These are phyloP conservation scores for Pristionchus exspectatus DNA, from an alignment of 2,888 invertebrate genomes.

Conservation along the genomic window DNA sequence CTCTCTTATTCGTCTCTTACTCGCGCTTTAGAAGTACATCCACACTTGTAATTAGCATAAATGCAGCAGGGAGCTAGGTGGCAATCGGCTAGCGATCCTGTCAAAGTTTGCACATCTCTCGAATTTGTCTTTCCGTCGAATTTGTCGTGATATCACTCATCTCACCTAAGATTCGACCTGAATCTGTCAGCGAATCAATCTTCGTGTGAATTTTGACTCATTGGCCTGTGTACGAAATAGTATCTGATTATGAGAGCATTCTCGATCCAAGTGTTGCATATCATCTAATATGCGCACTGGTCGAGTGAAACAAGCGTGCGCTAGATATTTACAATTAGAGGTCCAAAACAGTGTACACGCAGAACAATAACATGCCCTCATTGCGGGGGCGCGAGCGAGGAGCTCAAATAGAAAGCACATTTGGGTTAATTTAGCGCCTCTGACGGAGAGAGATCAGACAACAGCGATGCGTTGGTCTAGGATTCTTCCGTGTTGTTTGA, in stretches of 20 bases:
- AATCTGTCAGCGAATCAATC: no score
- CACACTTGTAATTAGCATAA: slow-evolving; percentile 36
- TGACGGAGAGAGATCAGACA: not conserved
- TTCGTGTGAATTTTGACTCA: no score
- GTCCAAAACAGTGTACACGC: no score
- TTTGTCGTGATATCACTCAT: not conserved
- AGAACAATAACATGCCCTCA: not conserved
- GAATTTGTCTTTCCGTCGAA: not conserved
- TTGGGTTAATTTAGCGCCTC: slow-evolving; percentile 12
- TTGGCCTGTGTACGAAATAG: no score
- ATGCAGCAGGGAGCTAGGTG: not conserved
- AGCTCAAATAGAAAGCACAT: not conserved
- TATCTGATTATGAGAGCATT: no score
- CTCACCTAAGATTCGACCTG: no score
- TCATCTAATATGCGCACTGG: no score
- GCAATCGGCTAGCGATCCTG: not conserved
- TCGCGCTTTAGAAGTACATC: slow-evolving; percentile 5
- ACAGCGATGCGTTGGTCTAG: not conserved
- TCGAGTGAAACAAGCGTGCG: no score
- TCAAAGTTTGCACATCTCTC: not conserved
- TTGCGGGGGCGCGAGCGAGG: not conserved
- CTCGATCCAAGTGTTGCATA: no score
- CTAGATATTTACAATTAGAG: no score
- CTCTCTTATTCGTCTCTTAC: not conserved
- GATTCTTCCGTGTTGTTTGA: not conserved